Base-by-base conservation (phyloP, 37 sponge, comb jelly and placozoan genomes). In the Aplysina aerophoba region DNA sequence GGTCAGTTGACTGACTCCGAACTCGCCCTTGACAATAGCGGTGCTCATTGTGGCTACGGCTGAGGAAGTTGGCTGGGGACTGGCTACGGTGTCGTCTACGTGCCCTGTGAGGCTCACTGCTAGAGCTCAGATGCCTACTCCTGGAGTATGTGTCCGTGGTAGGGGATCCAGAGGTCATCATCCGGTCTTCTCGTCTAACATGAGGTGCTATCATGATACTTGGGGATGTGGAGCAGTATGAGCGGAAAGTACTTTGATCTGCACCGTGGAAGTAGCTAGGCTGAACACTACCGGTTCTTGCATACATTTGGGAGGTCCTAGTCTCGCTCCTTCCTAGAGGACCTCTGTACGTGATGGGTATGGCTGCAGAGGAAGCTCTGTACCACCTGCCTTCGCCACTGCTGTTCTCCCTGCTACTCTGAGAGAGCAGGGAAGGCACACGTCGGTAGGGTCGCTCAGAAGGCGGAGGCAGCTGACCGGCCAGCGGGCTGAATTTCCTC, bases 81-180 rank as follows among this genome's bases (percentile, higher is more conserved):
- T 75, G 78, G 24, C 78, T 75, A 21, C 78, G 44, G 53, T 75
- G 78, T 36, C 78, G 13, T 50, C 78, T 75, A 53, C 78, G 39
- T 41, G 78, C 39, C 44, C n/a, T 75, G 1, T 36, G 25, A 37
- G 17, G 1, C n/a, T 75, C 78, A 30, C 71, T 69, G 12, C 24
- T 25, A 40, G 50, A 21, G 37, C 78, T 53, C 44, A 75, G 25
- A 53, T 40, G 44, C 53, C 78, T 75, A 6, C 71, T 35, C 30
- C 71, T 69, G 71, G 28, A 34, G 34, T n/a, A 35, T 6, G 4
- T 69, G 71, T 69, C 31, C 28, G 15, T 69, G 28, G 34, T 31
- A 17, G 71, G 33, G 1, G 71, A 35, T 6, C 14, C 35, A 35
- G 50, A 3, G 8, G 50, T 44, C 3, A 44, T 44, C 50, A 44